Percentiles rank a stretch among this genome's conserved stretches.
Evolutionary conservation across 2,888 invertebrate species (phyloP).

Genomic region (Lepidochitona cinerea): DNA sequence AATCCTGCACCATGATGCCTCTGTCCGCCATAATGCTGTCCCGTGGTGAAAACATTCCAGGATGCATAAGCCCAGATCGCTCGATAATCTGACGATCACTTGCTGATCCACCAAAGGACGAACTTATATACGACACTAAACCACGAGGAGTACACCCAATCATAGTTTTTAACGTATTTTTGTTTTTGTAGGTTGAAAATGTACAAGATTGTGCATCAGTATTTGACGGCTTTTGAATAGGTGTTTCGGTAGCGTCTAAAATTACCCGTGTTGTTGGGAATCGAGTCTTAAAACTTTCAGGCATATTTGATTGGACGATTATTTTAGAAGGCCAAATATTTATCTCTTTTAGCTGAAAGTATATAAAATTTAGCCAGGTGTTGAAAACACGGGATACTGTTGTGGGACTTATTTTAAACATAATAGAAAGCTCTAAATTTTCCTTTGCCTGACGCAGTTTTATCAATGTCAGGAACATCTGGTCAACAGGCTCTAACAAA

Average conservation of each 20-base stretch:
- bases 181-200: slow-evolving; percentile 40
- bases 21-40: slow-evolving; percentile 36
- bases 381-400: slow-evolving; percentile 24
- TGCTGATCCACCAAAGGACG: slow-evolving; percentile 29
- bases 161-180: slow-evolving; percentile 37
- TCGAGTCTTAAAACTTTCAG: slow-evolving; percentile 25
- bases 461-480: slow-evolving; percentile 29
- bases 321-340: slow-evolving; percentile 32
- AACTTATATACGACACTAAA: slow-evolving; percentile 25
- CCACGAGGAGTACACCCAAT: slow-evolving; percentile 30
- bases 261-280: slow-evolving; percentile 37
- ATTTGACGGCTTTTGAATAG: slow-evolving; percentile 32
- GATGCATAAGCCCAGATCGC: slow-evolving; percentile 11
- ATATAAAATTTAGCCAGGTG: slow-evolving; percentile 35
- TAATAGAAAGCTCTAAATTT: slow-evolving; percentile 28
- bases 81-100: slow-evolving; percentile 37
- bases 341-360: slow-evolving; percentile 31
- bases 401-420: slow-evolving; percentile 22
- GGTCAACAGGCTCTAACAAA: slow-evolving; percentile 18
- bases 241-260: slow-evolving; percentile 40
- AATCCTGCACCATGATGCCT: slow-evolving; percentile 40
- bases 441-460: slow-evolving; percentile 33
- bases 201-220: slow-evolving; percentile 30
- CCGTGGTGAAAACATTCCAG: slow-evolving; percentile 14
- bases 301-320: slow-evolving; percentile 26